Evolutionary conservation across 2,888 invertebrate genomes (phyloP).

Genomic region (Monochamus alternatus): DNA sequence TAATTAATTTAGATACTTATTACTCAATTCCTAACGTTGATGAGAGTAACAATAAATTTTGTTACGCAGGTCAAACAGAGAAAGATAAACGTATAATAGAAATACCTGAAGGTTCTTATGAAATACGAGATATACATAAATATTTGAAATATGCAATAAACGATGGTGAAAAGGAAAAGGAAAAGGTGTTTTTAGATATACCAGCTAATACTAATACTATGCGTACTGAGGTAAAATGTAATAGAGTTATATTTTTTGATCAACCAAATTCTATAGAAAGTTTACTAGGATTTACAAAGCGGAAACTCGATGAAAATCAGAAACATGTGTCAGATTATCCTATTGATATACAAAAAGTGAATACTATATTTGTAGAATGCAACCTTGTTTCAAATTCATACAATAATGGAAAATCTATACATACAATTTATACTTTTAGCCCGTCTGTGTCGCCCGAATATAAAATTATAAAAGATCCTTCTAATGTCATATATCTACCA

Average conservation of each 20-base stretch:
- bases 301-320: neutral
- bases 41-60: too few species aligned
- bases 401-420: neutral
- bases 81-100: too few species aligned
- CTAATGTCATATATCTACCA: conserved; percentile 7
- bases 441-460: neutral
- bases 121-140: too few species aligned
- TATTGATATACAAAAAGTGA: too few species aligned
- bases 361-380: neutral
- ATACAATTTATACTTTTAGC: neutral
- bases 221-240: neutral
- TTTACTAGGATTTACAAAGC: too few species aligned
- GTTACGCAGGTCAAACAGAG: too few species aligned
- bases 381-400: neutral
- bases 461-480: neutral
- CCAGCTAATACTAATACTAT: neutral
- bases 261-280: neutral
- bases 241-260: neutral
- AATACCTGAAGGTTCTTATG: too few species aligned
- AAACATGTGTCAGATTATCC: neutral
- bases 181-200: too few species aligned
- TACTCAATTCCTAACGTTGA: too few species aligned
- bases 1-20: too few species aligned
- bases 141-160: too few species aligned
- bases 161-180: neutral